These are phyloP conservation scores for Drosophila parvula DNA, from an alignment of 1,140 invertebrate genomes.

Conservation along the genomic window DNA sequence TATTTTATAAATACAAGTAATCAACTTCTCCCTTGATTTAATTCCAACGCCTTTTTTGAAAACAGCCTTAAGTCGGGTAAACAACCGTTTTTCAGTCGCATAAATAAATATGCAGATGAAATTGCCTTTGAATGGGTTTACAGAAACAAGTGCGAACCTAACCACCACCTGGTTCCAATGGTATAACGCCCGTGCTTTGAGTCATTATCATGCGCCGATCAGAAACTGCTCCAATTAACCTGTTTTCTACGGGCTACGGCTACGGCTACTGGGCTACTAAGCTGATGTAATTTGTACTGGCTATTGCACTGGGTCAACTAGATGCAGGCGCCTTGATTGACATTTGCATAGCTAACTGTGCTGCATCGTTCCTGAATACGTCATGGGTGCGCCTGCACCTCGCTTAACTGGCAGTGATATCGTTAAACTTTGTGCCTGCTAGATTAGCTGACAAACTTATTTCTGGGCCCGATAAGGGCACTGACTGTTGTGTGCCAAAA, in stretches of 20 bases:
- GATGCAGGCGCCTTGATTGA: conserved; percentile 35
- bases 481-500: conserved; percentile 48
- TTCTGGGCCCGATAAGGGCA: conserved; percentile 63
- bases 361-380: conserved; percentile 15
- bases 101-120: conserved; percentile 30
- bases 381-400: conserved; percentile 60
- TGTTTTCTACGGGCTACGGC: conserved; percentile 39
- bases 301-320: conserved; percentile 75
- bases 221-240: conserved; percentile 52
- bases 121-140: neutral
- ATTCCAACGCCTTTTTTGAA: neutral
- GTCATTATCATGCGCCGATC: conserved; percentile 19
- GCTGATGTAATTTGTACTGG: conserved; percentile 68
- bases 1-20: neutral
- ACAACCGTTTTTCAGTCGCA: conserved; percentile 21
- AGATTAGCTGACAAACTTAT: conserved; percentile 68
- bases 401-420: conserved; percentile 33
- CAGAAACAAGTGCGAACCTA: conserved; percentile 13
- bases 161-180: conserved; percentile 34
- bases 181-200: conserved; percentile 24
- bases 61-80: conserved; percentile 7
- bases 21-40: neutral
- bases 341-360: conserved; percentile 32
- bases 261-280: conserved; percentile 6
- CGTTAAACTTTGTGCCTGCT: conserved; percentile 43